Evolutionary conservation across 2,113 vertebrate genomes (phyloP).

Genomic region (Patagioenas fasciata): DNA sequence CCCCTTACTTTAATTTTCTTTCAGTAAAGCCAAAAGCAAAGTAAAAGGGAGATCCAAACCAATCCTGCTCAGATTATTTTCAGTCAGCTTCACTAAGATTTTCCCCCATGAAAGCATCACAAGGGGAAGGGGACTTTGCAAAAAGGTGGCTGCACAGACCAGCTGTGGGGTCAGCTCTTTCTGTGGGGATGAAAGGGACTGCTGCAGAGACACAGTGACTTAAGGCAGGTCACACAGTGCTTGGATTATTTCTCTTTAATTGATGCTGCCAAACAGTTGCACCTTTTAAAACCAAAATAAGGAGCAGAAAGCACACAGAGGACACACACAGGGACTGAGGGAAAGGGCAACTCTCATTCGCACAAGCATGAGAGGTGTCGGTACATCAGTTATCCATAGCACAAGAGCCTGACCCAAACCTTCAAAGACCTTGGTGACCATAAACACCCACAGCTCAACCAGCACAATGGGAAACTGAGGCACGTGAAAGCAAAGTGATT

Average conservation of each 20-base stretch:
- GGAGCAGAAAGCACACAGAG: neutral
- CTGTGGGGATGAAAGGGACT: neutral
- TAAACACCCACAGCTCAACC: neutral
- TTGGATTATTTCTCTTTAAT: neutral
- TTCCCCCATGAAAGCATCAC: neutral
- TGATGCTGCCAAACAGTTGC: neutral
- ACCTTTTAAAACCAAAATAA: neutral
- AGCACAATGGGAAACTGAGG: neutral
- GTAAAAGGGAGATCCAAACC: neutral
- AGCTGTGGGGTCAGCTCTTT: neutral
- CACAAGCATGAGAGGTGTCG: neutral
- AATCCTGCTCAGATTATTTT: neutral
- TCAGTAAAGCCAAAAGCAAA: neutral
- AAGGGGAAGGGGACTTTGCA: neutral
- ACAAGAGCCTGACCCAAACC: neutral
- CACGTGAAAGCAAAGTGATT: neutral
- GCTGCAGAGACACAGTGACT: accelerated
- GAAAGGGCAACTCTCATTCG: neutral
- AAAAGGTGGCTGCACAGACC: neutral
- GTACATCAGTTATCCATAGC: neutral
- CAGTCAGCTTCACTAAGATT: neutral
- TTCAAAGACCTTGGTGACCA: neutral
- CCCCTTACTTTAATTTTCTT: neutral
- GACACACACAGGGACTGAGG: neutral
- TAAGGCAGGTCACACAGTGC: neutral